Evolutionary conservation across 2,113 vertebrate genomes (phyloP).

Genomic region (Drymodes brunneopygia): DNA sequence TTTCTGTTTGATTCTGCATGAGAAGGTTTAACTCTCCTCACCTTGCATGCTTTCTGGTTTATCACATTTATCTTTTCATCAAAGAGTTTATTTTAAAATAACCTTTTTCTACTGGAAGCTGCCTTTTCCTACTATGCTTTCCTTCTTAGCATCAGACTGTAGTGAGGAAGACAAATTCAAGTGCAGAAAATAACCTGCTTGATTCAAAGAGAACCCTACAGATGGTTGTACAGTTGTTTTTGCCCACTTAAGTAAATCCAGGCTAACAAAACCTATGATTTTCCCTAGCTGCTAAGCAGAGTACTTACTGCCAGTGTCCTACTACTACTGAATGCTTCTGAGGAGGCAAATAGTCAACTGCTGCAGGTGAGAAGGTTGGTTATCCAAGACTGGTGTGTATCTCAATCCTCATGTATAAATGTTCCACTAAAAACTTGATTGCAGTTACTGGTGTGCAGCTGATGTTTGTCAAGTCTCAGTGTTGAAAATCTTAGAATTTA

Average conservation of each 20-base stretch:
- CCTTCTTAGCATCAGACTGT: background rate
- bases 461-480: background rate
- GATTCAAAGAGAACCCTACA: background rate
- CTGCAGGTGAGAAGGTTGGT: background rate
- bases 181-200: background rate
- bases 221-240: background rate
- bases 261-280: background rate
- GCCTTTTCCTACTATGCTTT: background rate
- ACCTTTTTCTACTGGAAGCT: background rate
- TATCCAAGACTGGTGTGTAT: background rate
- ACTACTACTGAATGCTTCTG: background rate
- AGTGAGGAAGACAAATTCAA: background rate
- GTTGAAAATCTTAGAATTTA: background rate
- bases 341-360: background rate
- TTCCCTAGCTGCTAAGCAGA: background rate
- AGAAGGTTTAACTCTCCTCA: background rate
- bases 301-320: background rate
- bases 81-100: background rate
- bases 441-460: background rate
- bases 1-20: background rate
- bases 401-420: rapidly evolving
- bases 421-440: background rate
- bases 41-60: background rate
- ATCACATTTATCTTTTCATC: background rate
- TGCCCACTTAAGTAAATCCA: background rate